A percentile compares a stretch with the other conserved stretches of the same genome.
Conservation (phyloP, 2,797 vertebrate species). For the Xenentodon cancila region DNA sequence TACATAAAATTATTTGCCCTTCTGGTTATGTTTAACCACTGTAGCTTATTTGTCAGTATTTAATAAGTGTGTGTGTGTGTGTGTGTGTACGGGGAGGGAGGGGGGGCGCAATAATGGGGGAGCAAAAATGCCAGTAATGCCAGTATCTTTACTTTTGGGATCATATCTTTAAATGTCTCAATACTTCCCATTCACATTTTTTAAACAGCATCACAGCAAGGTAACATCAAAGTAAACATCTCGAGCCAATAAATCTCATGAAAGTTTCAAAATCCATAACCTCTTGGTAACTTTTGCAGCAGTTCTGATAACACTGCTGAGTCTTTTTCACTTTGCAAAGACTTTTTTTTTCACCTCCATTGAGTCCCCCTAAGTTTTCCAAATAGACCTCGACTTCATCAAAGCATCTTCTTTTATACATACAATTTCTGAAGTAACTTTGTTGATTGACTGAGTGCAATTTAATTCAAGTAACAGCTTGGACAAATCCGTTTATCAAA, state of each 20-base stretch:
- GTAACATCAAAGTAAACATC: too few relatives aligned
- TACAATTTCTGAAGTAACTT: constrained; percentile 23
- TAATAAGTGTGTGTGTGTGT: too few relatives aligned
- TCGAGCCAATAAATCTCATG: neutral
- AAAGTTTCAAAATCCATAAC: neutral
- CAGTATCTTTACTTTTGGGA: too few relatives aligned
- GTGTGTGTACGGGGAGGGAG: too few relatives aligned
- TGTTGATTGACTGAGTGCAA: constrained; percentile 53
- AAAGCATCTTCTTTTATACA: constrained; percentile 15
- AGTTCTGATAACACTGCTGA: neutral
- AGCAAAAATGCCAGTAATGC: too few relatives aligned
- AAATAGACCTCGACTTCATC: constrained; percentile 24
- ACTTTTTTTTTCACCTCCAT: neutral
- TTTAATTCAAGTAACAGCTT: constrained; percentile 49
- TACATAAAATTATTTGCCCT: too few relatives aligned
- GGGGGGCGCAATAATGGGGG: too few relatives aligned
- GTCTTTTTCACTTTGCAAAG: neutral
- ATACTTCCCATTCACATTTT: too few relatives aligned
- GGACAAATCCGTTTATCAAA: constrained; percentile 54
- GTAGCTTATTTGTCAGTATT: too few relatives aligned
- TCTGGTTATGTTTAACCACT: too few relatives aligned
- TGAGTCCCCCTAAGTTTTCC: constrained; percentile 18
- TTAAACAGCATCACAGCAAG: too few relatives aligned
- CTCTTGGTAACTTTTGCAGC: constrained; percentile 3
- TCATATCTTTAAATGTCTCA: neutral